Conservation (phyloP, 2,113 vertebrate species). For the Alligator sinensis region DNA sequence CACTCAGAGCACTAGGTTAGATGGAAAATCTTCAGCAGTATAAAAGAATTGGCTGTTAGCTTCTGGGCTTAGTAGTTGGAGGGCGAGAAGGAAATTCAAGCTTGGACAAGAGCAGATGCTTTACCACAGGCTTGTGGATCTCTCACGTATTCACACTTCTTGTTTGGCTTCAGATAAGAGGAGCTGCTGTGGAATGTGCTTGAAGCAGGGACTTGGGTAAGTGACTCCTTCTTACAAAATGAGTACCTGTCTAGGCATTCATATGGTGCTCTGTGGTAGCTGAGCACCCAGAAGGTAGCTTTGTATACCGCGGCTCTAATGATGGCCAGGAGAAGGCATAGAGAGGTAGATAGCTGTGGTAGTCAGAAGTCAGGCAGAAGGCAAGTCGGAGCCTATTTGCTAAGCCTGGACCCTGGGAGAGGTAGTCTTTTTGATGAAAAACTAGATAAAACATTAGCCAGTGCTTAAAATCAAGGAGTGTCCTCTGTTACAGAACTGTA, state of each 20-base stretch:
- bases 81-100: constrained; percentile 51
- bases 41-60: neutral
- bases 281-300: neutral
- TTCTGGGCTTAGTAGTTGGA: neutral
- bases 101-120: constrained; percentile 57
- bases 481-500: neutral
- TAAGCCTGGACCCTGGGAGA: neutral
- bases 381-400: neutral
- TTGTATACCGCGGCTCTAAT: neutral
- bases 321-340: neutral
- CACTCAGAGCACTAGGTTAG: neutral
- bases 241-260: neutral
- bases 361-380: too few relatives aligned
- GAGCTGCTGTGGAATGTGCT: constrained; percentile 56
- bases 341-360: too few relatives aligned
- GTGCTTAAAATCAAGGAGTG: neutral
- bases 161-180: constrained; percentile 56
- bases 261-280: accelerated
- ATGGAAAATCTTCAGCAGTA: neutral
- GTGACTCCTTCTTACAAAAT: constrained; percentile 13
- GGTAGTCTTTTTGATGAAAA: neutral
- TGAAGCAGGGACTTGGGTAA: constrained; percentile 68
- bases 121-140: neutral
- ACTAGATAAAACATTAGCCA: neutral
- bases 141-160: neutral